These are phyloP conservation scores for Cyphomyrmex costatus DNA, from an alignment of 1,140 invertebrate species.

Conservation along the genomic window DNA sequence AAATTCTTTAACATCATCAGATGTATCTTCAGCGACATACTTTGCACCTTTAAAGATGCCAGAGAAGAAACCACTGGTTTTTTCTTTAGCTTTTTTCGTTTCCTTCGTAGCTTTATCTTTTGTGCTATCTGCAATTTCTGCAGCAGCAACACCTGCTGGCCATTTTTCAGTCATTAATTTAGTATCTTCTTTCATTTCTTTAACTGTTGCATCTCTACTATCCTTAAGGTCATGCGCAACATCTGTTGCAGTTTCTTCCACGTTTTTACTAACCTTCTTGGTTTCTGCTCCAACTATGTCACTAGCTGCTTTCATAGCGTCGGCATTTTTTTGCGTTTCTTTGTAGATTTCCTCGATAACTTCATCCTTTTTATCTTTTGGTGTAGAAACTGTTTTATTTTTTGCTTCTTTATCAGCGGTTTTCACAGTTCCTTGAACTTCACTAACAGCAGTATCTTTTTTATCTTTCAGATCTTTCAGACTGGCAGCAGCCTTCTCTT, in stretches of 20 bases:
- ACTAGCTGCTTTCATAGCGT: slow-evolving; percentile 9
- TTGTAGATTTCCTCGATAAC: not conserved
- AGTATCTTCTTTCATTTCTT: slow-evolving; percentile 30
- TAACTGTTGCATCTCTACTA: slow-evolving; percentile 39
- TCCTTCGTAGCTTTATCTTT: slow-evolving; percentile 42
- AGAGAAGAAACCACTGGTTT: slow-evolving; percentile 66
- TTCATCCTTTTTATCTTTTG: slow-evolving; percentile 54
- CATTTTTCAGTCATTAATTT: slow-evolving; percentile 30
- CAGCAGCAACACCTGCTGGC: not conserved
- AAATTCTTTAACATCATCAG: slow-evolving; percentile 70
- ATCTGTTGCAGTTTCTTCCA: not conserved
- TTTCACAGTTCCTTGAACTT: slow-evolving; percentile 1
- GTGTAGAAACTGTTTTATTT: slow-evolving; percentile 45
- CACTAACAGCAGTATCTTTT: slow-evolving; percentile 28
- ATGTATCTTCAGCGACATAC: slow-evolving; percentile 60
- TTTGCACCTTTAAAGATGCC: slow-evolving; percentile 75
- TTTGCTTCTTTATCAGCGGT: slow-evolving; percentile 69
- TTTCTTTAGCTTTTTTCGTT: slow-evolving; percentile 65
- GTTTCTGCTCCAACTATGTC: slow-evolving; percentile 43
- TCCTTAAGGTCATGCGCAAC: slow-evolving; percentile 3
- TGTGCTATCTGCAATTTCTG: not conserved
- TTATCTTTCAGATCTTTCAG: slow-evolving; percentile 55
- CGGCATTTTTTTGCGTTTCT: not conserved
- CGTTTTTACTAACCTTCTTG: not conserved
- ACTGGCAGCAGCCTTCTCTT: slow-evolving; percentile 1